A percentile compares a stretch with the other conserved stretches of the same genome.
Conservation (phyloP, 2,113 vertebrate species). For the Indri indri region DNA sequence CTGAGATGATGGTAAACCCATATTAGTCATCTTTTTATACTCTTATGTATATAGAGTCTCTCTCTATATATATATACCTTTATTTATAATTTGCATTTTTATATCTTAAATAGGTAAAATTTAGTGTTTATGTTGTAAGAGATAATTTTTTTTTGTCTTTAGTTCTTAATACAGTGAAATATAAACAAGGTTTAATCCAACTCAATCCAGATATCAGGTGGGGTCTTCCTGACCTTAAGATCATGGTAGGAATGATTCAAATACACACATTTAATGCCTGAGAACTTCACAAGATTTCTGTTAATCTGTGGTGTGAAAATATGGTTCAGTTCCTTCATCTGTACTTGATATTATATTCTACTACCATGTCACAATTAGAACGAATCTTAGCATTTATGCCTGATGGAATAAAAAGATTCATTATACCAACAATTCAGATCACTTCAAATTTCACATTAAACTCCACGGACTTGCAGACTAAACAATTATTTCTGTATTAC, state of each 20-base stretch:
- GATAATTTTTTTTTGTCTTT: neutral
- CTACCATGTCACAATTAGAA: constrained; percentile 34
- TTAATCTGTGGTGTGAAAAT: neutral
- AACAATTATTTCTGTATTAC: neutral
- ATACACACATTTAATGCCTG: neutral
- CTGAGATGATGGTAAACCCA: neutral
- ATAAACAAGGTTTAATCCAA: neutral
- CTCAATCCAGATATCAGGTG: neutral
- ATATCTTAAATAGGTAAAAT: neutral
- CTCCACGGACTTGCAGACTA: neutral
- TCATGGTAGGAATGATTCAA: neutral
- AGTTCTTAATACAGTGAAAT: neutral
- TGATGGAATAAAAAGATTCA: constrained; percentile 36
- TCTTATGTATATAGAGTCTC: neutral
- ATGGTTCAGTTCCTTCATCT: constrained; percentile 2
- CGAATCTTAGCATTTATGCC: neutral
- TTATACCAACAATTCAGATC: neutral
- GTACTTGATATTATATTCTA: neutral
- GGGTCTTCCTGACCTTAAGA: neutral
- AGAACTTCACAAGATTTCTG: constrained; percentile 11
- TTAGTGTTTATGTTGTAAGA: neutral
- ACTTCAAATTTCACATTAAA: neutral
- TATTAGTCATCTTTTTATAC: neutral
- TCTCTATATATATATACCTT: neutral
- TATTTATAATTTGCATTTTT: neutral